These are phyloP conservation scores for Drosophila suboccidentalis DNA, from an alignment of 2,888 invertebrate genomes.

Conservation along the genomic window DNA sequence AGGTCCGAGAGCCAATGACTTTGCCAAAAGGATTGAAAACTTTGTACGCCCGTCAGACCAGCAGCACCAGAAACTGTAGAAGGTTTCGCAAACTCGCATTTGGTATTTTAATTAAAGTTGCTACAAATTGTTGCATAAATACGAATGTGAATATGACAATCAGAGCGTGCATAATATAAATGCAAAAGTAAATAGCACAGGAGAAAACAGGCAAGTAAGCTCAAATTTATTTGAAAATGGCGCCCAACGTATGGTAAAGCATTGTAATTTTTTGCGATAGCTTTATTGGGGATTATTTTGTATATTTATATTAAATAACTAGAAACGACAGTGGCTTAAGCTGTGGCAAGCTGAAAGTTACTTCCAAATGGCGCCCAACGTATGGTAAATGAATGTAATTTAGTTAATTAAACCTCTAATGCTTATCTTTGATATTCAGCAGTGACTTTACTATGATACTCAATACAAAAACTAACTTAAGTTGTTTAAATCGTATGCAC, in stretches of 20 bases:
- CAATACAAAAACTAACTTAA: too few species aligned
- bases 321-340: too few species aligned
- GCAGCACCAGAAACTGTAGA: slow-evolving; percentile 1
- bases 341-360: too few species aligned
- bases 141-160: slow-evolving; percentile 35
- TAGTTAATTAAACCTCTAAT: background rate
- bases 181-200: slow-evolving; percentile 28
- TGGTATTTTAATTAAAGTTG: slow-evolving; percentile 57
- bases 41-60: slow-evolving; percentile 28
- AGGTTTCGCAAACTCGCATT: slow-evolving; percentile 18
- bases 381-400: too few species aligned
- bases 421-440: background rate
- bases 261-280: too few species aligned
- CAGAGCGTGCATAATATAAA: slow-evolving; percentile 37
- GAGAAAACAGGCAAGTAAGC: slow-evolving; percentile 14
- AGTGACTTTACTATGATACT: background rate
- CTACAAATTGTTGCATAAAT: slow-evolving; percentile 60
- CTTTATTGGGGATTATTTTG: too few species aligned
- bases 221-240: too few species aligned
- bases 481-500: background rate
- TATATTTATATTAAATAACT: background rate
- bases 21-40: slow-evolving; percentile 37
- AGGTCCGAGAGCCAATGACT: slow-evolving; percentile 23
- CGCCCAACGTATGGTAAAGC: too few species aligned
- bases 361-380: too few species aligned